Evolutionary conservation across 2,797 vertebrate genomes (phyloP).

Genomic region (Clamator glandarius): DNA sequence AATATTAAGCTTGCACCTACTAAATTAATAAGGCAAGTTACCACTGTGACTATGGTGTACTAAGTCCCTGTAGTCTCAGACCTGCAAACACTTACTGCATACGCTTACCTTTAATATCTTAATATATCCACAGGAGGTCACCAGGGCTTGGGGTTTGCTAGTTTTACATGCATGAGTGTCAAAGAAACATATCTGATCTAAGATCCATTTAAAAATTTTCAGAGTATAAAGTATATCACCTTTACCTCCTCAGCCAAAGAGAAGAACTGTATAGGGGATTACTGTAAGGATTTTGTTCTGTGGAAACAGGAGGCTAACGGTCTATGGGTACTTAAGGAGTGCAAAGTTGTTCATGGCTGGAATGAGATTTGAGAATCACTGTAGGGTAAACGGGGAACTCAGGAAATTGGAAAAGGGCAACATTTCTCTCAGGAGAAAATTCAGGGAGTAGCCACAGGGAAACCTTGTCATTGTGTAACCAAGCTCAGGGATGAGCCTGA

Average conservation of each 20-base stretch:
- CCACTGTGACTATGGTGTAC: background rate
- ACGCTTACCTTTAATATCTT: background rate
- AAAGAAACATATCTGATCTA: background rate
- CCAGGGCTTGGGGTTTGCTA: background rate
- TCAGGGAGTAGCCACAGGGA: background rate
- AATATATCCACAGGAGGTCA: conserved; percentile 5
- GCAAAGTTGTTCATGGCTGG: background rate
- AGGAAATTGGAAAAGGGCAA: background rate
- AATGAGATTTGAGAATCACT: background rate
- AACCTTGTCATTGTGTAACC: background rate
- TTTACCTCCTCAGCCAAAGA: background rate
- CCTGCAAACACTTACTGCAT: background rate
- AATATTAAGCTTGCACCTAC: background rate
- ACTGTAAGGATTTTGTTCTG: background rate
- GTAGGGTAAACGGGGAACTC: background rate
- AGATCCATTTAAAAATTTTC: background rate
- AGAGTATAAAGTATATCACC: background rate
- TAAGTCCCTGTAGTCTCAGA: background rate
- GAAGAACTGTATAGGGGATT: background rate
- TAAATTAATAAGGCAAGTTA: background rate
- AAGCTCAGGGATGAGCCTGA: background rate
- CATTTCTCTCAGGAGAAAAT: background rate
- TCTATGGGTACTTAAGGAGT: background rate
- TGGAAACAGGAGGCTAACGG: background rate
- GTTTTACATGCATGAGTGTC: background rate